phyloP scores from a whole-genome alignment of 1,140 invertebrate genomes.

The Trichogramma pretiosum region DNA sequence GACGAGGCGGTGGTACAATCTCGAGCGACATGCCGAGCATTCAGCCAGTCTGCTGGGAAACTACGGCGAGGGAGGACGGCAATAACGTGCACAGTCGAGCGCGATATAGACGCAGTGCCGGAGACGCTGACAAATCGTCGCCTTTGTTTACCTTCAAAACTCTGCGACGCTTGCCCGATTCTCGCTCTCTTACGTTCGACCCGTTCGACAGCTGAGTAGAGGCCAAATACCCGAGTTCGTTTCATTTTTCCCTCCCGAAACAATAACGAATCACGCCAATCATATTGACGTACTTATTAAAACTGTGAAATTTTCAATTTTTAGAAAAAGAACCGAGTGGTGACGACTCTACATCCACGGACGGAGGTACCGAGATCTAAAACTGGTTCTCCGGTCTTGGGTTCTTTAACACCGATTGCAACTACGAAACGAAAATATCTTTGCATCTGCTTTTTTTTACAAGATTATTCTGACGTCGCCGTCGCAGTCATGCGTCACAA shows the following conservation, averaged over 20 bases:
- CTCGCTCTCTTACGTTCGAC: conserved; percentile 36
- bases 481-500: too few relatives aligned
- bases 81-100: conserved; percentile 14
- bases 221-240: not conserved
- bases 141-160: conserved; percentile 24
- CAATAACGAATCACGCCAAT: not conserved
- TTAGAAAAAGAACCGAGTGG: conserved; percentile 3
- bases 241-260: not conserved
- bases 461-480: too few relatives aligned
- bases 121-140: conserved; percentile 37
- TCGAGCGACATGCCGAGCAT: not conserved
- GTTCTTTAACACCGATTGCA: not conserved
- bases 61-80: not conserved
- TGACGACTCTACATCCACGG: conserved; percentile 9
- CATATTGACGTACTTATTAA: not conserved
- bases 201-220: conserved; percentile 30
- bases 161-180: conserved; percentile 32
- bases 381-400: not conserved
- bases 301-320: not conserved
- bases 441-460: not conserved
- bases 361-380: conserved; percentile 10
- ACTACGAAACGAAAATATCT: not conserved
- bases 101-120: conserved; percentile 37
- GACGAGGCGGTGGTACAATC: not conserved
- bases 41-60: not conserved